These are phyloP conservation scores for Ormyrus pomaceus DNA, from an alignment of 2,888 invertebrate species.

Conservation along the genomic window DNA sequence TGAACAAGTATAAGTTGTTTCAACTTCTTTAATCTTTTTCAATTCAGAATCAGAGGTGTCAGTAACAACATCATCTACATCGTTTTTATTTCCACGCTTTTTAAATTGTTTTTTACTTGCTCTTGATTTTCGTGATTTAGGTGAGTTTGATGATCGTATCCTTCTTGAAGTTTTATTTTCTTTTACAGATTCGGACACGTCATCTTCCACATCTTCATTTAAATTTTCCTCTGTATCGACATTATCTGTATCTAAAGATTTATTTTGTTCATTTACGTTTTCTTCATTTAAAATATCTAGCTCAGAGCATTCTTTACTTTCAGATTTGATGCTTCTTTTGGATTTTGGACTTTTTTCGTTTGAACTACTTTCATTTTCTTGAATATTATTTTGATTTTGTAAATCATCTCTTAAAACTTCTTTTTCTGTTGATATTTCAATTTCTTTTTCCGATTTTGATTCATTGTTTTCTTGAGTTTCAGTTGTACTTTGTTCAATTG, in stretches of 20 bases:
- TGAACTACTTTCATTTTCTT: constrained; percentile 18
- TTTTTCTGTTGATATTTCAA: neutral
- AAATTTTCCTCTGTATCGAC: constrained; percentile 23
- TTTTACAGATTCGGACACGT: neutral
- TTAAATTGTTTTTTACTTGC: constrained; percentile 27
- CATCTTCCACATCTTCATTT: constrained; percentile 24
- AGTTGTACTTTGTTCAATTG: neutral
- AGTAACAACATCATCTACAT: constrained; percentile 1
- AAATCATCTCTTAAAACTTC: neutral
- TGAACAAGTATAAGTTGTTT: constrained; percentile 57
- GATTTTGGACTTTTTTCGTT: neutral
- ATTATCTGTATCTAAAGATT: neutral
- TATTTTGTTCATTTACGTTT: constrained; percentile 17
- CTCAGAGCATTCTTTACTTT: neutral
- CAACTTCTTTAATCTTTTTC: constrained; percentile 25
- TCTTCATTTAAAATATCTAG: constrained; percentile 7
- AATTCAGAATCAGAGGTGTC: constrained; percentile 39
- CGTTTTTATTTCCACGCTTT: constrained; percentile 5
- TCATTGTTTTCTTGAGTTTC: neutral
- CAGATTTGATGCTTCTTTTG: neutral
- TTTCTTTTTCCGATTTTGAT: constrained; percentile 18
- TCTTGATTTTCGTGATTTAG: constrained; percentile 31
- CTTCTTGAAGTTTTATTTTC: constrained; percentile 27
- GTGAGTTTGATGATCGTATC: neutral
- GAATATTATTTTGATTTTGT: constrained; percentile 7